Evolutionary conservation across 2,113 vertebrate genomes (phyloP), one percentile per base, ranked within the genome.

Genomic region (Etheostoma spectabile): DNA sequence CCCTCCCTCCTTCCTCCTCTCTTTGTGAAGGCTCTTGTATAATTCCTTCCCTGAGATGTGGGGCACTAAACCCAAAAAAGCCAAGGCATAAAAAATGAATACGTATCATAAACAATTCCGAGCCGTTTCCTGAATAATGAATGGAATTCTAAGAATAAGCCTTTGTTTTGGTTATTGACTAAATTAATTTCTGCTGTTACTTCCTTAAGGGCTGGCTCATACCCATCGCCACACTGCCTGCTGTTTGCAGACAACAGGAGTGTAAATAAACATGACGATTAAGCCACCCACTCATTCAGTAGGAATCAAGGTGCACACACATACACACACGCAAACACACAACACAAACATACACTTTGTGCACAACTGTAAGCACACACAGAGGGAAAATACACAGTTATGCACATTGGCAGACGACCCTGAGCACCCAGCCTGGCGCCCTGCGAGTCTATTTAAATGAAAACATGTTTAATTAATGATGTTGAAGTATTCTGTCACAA

Each of bases 391-490:
- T 27, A 80, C 86, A 79, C 70, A 74, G 77, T 62, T 76, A 62
- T 79, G 70, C 88, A 77, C 80, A 84, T 74, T 91, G 88, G 82
- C 70, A 75, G 74, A 48, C 69, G 74, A 87, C 80, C 86, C 88
- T 22, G 69, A 90, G 88, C 86, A 65, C 79, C 82, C 69, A 83
- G 87, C 77, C 79, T 65, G 82, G 89, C 79, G 88, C 93, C 93
- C 90, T 82, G 89, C 55, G 53, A 95, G 92, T 84, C 74, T 81
- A 83, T 92, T 89, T 88, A 93, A 95, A 95, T 94, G 91, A 95
- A 95, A 94, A 89, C 93, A 96, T 96, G 96, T 97, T 98, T 97
- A 97, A 98, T 98, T 98, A 98, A 99, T 97, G 97, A 97, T 96
- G 97, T 96, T 96, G 96, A 96, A 96, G 96, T 95, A 95, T 96